Evolutionary conservation across 2,888 invertebrate species (phyloP).

Genomic region (Eumacrocentrus americanus): DNA sequence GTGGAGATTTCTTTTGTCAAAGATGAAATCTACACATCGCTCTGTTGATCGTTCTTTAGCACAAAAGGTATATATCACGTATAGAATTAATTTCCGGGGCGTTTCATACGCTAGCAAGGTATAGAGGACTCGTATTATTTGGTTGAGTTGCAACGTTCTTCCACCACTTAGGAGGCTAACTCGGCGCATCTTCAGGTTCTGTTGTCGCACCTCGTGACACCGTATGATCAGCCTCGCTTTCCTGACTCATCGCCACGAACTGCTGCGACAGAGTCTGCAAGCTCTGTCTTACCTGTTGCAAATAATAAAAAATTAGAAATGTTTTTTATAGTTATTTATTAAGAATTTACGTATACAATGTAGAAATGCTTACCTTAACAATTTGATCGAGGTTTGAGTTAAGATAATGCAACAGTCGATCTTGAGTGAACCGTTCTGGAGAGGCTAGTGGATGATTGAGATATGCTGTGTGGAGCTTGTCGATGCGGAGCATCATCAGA

Average conservation of each 20-base stretch:
- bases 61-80: constrained; percentile 6
- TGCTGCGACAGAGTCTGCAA: constrained; percentile 78
- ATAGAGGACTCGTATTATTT: constrained; percentile 49
- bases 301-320: constrained; percentile 43
- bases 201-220: constrained; percentile 40
- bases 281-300: constrained; percentile 75
- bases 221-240: constrained; percentile 39
- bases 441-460: constrained; percentile 55
- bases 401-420: constrained; percentile 62
- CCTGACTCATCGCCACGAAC: constrained; percentile 51
- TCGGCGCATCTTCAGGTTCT: constrained; percentile 53
- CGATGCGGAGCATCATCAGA: constrained; percentile 58
- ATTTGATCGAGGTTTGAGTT: constrained; percentile 81
- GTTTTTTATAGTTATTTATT: too few relatives aligned
- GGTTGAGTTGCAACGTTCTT: constrained; percentile 42
- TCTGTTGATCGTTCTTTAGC: too few relatives aligned
- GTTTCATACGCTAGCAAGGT: constrained; percentile 53
- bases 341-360: too few relatives aligned
- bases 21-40: too few relatives aligned
- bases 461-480: constrained; percentile 55
- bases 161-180: constrained; percentile 50
- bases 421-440: constrained; percentile 55
- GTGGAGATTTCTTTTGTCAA: too few relatives aligned
- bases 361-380: constrained; percentile 78
- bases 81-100: constrained; percentile 34